Evolutionary conservation across 2,888 invertebrate species (phyloP), one percentile per base, ranked within the genome.

Genomic region (Drosophila vallismaia): DNA sequence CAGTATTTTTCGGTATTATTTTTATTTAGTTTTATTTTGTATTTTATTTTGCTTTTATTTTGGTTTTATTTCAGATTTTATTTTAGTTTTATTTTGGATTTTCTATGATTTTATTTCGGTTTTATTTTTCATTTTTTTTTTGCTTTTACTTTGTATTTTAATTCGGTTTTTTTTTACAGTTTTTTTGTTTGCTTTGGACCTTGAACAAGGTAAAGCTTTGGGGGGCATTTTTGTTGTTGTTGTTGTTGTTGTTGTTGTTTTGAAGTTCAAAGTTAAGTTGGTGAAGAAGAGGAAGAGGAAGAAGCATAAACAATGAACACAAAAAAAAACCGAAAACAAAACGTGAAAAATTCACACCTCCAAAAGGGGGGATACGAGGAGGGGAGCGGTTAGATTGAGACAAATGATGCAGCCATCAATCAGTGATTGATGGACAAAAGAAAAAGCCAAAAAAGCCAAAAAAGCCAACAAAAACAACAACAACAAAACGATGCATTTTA

Each of bases 171-270:
- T n/a, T n/a, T n/a, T n/a, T n/a, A n/a, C n/a, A n/a, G n/a, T n/a
- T 33, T 68, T 54, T 55, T 46, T 46, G 44, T 63, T 28, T 5
- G 58, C 48, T 74, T 86, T 72, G 77, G 82, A 83, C 82, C 82
- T 83, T 83, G 82, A 83, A 83, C 82, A 83, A 83, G 82, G 82
- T 83, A 88, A 83, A 86, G 88, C n/a, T n/a, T 88, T 83, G 88
- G 19, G 19, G 19, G 19, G 19, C 19, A 19, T 19, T n/a, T n/a
- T n/a, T 19, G 19, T 19, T 19, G 19, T 19, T 19, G 19, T 19
- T 19, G 1, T 19, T 19, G 2, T 19, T 19, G 19, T 55, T 63
- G 9, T 57, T 63, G 42, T 53, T 56, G 24, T 1, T 73, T 70
- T 88, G 86, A 83, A 83, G 82, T 88, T 83, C 82, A 83, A 83